Evolutionary conservation across 2,888 invertebrate genomes (phyloP), one percentile per base, ranked within the genome.

Genomic region (Melolontha melolontha): DNA sequence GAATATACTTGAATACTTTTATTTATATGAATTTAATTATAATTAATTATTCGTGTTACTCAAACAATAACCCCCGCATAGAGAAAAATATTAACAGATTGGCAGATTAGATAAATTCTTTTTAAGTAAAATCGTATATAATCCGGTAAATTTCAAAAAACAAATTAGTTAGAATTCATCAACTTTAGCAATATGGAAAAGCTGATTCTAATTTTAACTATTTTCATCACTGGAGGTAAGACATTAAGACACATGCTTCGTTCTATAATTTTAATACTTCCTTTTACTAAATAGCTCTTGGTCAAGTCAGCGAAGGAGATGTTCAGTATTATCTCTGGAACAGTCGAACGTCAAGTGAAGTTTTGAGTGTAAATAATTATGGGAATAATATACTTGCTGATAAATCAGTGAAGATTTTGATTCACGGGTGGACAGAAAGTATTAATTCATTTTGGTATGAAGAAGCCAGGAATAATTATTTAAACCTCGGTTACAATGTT

Each of bases 381-480:
- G 67, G 67, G 7, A 59, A 49, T 41, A 64, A 64, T 51, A 52
- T 67, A 14, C 11, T 51, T 51, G 27, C 16, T 8, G 50, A 41
- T 17, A 50, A 34, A 2, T 44, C 59, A 12, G 62, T 67, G 5
- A 62, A 59, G 27, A 44, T 67, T 16, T 50, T 67, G n/a, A 11
- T 67, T 29, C 62, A 67, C 17, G 67, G 67, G 14, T 67, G 62
- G 62, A 67, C 67, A 14, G 67, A 67, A 7, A 34, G 34, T 42
- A 67, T 63, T 22, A 42, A 62, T 29, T 62, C 52, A 16, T 62
- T 67, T 62, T 67, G 67, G 67, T 67, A 67, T 44, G 51, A 12
- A 16, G 62, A 40, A 4, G 66, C 52, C 11, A 59, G 51, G 34
- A 17, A 16, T 12, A 42, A 49, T 27, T 67, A 62, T 16, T 11